Conservation (phyloP, 1,140 invertebrate species). For the Lepidotrigona ventralis region DNA sequence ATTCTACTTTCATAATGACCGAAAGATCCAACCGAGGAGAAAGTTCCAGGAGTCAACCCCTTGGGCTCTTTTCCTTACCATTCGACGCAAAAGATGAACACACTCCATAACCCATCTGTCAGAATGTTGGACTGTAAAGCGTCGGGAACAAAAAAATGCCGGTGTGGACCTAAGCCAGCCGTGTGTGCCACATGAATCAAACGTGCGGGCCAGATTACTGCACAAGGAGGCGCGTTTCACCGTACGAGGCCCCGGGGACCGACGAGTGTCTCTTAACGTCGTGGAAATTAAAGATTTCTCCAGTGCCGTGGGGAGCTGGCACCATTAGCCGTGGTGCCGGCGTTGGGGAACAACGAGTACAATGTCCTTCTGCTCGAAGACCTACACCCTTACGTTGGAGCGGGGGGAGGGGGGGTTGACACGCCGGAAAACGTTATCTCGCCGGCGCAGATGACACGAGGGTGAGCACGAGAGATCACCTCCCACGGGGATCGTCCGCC, state of each 20-base stretch:
- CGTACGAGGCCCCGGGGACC: slow-evolving; percentile 60
- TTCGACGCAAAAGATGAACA: not conserved
- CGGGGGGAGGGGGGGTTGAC: slow-evolving; percentile 9
- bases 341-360: slow-evolving; percentile 64
- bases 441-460: slow-evolving; percentile 66
- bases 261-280: slow-evolving; percentile 64
- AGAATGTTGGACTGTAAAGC: not conserved
- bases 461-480: slow-evolving; percentile 20
- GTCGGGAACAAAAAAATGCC: not conserved
- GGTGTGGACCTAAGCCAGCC: not conserved
- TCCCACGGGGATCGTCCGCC: slow-evolving; percentile 54
- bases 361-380: slow-evolving; percentile 59
- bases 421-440: slow-evolving; percentile 68
- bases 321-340: slow-evolving; percentile 42
- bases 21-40: not conserved
- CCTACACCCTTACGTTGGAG: slow-evolving; percentile 13
- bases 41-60: not conserved
- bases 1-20: too few relatives aligned
- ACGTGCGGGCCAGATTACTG: slow-evolving; percentile 32
- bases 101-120: not conserved
- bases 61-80: not conserved
- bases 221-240: not conserved
- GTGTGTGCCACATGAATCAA: slow-evolving; percentile 39
- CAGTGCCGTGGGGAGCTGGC: slow-evolving; percentile 23
- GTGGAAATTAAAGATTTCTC: slow-evolving; percentile 71